Evolutionary conservation across 2,888 invertebrate species (phyloP), one percentile per base, ranked within the genome.

Genomic region (Dyspetes luteomarginatus): DNA sequence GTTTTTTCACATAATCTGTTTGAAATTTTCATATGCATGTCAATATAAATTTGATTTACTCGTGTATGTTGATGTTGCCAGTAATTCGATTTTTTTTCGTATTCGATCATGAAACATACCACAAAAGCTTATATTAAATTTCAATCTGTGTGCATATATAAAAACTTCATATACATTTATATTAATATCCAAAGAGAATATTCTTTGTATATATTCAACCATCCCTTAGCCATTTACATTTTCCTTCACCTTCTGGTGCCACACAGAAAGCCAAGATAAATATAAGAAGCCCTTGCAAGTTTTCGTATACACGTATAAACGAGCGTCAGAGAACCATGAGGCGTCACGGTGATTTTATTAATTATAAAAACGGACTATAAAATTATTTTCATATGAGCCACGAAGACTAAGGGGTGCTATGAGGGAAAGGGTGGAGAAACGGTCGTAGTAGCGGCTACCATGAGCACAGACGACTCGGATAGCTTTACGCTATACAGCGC

Each of bases 291-390:
- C 43, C 26, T 24, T 5, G 24, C 5, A 24, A 22, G 36, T 17
- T 52, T 43, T 24, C n/a, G 22, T 55, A 55, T 68, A n/a, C 2
- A 19, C n/a, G 17, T 41, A 26, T 9, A 17, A 55, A 24, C 62
- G 30, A 15, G 45, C 72, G 64, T 78, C 65, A 24, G 58, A 64
- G 50, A 24, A 26, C 68, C 72, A 9, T 62, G 48, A 43, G 56
- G 62, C 67, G 45, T 67, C 52, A 45, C 56, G 58, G 45, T 71
- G 62, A 81, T 76, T 84, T 78, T 83, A 86, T 86, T 85, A 86
- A 86, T 86, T 86, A 86, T 86, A 85, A 86, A 86, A 86, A 82
- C 86, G 75, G 86, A 79, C 86, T 82, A 82, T 84, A 83, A 86
- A 86, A 86, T 87, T 85, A 85, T 87, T 86, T 86, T 85, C 73